Evolutionary conservation across 2,113 vertebrate genomes (phyloP), one percentile per base, ranked within the genome.

Genomic region (Marcusenius ussheri): DNA sequence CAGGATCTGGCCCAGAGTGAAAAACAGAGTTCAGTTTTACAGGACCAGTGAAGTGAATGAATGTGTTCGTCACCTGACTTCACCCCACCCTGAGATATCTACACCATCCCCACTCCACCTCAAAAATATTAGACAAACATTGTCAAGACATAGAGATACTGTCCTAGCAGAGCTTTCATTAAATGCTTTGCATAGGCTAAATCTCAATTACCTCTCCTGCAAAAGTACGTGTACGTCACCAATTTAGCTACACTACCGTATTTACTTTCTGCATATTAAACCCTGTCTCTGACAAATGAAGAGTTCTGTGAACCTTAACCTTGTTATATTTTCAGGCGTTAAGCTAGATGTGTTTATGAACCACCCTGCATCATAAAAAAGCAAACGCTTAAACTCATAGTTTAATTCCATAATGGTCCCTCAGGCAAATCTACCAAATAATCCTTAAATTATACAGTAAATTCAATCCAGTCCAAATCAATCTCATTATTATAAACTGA

Each of bases 391-490:
- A 62, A 58, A 88, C 56, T 62, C 56, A 13, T 62, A 88, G n/a
- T 66, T 88, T 88, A 62, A 35, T 88, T 88, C 39, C 53, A 88
- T 88, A 62, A 88, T 50, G 56, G 42, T 88, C 39, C 87, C 87
- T 88, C 87, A 21, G 87, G 87, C 87, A 88, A 58, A 62, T 46
- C 19, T 62, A 88, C 87, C 31, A 88, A 88, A 88, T 88, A 88
- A 88, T 88, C 87, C 87, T 88, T 62, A 58, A 88, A 58, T 62
- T 58, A 88, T 45, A n/a, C n/a, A n/a, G n/a, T n/a, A 88, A 19
- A 88, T 88, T 42, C 85, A 87, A 87, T 56, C 85, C 46, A 51
- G 50, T 39, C 85, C 49, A 87, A 88, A 66, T 88, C 56, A 88
- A 66, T 88, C 56, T 88, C 87, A 88, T 88, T 88, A 88, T 66